Conservation (phyloP, 2,797 vertebrate species). For the Notolepis coatsorum region DNA sequence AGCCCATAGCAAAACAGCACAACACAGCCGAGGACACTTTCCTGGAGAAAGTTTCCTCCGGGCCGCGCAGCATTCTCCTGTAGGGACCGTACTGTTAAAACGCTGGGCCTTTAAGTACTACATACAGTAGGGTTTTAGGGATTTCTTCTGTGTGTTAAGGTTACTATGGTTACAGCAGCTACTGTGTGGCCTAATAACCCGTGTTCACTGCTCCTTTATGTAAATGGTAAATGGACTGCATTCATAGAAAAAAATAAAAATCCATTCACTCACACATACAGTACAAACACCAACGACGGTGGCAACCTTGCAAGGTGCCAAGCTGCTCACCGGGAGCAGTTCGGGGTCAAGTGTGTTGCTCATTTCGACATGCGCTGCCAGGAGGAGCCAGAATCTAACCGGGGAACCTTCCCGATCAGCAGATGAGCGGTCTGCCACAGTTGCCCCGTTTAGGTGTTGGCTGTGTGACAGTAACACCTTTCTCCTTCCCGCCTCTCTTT, state of each 20-base stretch:
- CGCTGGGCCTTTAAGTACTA: conserved; percentile 10
- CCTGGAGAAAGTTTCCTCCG: conserved; percentile 18
- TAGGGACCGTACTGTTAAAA: background rate
- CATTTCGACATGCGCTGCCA: no score
- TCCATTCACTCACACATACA: no score
- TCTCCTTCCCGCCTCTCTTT: conserved; percentile 62
- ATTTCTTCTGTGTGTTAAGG: conserved; percentile 29
- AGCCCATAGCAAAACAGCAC: conserved; percentile 43
- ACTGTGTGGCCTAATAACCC: conserved; percentile 55
- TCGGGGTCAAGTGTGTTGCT: no score
- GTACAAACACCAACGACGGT: no score
- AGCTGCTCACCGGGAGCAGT: no score
- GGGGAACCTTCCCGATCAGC: no score
- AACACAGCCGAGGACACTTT: conserved; percentile 16
- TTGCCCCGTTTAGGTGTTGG: background rate
- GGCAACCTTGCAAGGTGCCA: no score
- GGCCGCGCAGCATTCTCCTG: conserved; percentile 15
- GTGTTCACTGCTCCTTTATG: conserved; percentile 45
- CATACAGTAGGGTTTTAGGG: conserved; percentile 15
- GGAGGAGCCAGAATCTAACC: no score
- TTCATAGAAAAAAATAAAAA: no score
- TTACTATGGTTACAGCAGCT: conserved; percentile 39
- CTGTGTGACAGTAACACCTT: conserved; percentile 52
- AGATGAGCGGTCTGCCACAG: no score
- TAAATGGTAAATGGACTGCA: no score